Conservation (phyloP, 2,888 invertebrate species). For the Trisateles emortualis region DNA sequence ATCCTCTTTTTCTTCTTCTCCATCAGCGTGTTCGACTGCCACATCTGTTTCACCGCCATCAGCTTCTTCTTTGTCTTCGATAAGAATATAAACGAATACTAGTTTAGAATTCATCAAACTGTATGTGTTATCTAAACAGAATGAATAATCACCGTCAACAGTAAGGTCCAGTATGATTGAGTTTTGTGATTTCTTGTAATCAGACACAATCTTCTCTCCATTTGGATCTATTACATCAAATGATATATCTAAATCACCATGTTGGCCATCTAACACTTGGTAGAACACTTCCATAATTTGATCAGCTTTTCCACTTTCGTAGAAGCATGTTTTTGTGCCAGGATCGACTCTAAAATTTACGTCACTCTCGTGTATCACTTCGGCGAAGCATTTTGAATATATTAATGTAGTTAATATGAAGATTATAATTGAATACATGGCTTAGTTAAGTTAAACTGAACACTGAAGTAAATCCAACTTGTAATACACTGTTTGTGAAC, state of each 20-base stretch:
- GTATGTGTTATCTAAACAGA: slow-evolving; percentile 95
- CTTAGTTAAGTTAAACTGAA: slow-evolving; percentile 4
- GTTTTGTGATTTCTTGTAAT: slow-evolving; percentile 90
- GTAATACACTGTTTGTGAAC: slow-evolving; percentile 1
- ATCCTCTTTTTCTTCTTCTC: slow-evolving; percentile 68
- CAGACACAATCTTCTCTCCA: slow-evolving; percentile 87
- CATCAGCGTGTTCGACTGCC: slow-evolving; percentile 46
- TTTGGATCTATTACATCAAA: slow-evolving; percentile 90
- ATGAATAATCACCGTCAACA: slow-evolving; percentile 91
- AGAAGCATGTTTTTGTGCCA: slow-evolving; percentile 73
- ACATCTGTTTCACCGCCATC: slow-evolving; percentile 61
- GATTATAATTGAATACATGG: slow-evolving; percentile 23
- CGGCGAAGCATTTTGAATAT: slow-evolving; percentile 40
- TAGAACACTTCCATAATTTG: slow-evolving; percentile 76
- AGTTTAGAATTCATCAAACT: slow-evolving; percentile 93
- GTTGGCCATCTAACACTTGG: slow-evolving; percentile 92
- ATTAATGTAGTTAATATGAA: slow-evolving; percentile 31
- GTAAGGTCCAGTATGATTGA: slow-evolving; percentile 88
- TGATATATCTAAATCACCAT: slow-evolving; percentile 94
- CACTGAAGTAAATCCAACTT: slow-evolving; percentile 7
- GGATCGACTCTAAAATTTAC: slow-evolving; percentile 74
- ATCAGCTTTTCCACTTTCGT: slow-evolving; percentile 68
- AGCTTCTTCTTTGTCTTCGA: slow-evolving; percentile 84
- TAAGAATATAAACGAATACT: slow-evolving; percentile 91
- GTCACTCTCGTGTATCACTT: slow-evolving; percentile 66